Evolutionary conservation across 2,888 invertebrate genomes (phyloP).

Genomic region (Camptogramma bilineatum): DNA sequence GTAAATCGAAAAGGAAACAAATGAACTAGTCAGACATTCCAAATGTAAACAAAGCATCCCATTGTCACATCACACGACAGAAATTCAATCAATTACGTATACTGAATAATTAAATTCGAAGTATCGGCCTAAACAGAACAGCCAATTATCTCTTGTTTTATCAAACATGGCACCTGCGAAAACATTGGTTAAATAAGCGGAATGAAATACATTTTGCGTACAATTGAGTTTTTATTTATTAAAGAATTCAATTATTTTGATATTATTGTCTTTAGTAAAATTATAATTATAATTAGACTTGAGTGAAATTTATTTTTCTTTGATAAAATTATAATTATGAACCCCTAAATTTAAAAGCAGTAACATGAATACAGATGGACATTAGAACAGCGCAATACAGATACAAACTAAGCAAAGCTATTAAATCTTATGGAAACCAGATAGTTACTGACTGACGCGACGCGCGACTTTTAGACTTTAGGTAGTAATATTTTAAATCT

Average conservation of each 20-base stretch:
- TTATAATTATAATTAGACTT: no score
- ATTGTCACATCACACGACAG: slow-evolving; percentile 14
- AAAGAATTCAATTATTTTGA: not conserved
- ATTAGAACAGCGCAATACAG: no score
- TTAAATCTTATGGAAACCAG: no score
- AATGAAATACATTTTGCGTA: slow-evolving; percentile 19
- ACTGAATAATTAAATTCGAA: slow-evolving; percentile 30
- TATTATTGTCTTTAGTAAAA: no score
- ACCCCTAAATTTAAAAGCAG: no score
- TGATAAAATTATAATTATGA: no score
- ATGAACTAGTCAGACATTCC: slow-evolving; percentile 3
- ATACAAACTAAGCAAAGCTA: no score
- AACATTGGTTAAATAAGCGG: slow-evolving; percentile 2
- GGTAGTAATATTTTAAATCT: no score
- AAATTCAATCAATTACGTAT: slow-evolving; percentile 25
- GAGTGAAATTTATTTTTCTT: no score
- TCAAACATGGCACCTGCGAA: slow-evolving; percentile 5
- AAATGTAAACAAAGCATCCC: slow-evolving; percentile 17
- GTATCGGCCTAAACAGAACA: slow-evolving; percentile 11
- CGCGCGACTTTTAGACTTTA: no score
- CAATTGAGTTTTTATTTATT: not conserved
- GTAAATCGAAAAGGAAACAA: not conserved
- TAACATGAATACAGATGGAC: no score
- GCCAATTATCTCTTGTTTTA: slow-evolving; percentile 13
- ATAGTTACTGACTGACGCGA: no score